These are phyloP conservation scores for Syngnathus typhle DNA, from an alignment of 2,113 vertebrate species.

Conservation along the genomic window DNA sequence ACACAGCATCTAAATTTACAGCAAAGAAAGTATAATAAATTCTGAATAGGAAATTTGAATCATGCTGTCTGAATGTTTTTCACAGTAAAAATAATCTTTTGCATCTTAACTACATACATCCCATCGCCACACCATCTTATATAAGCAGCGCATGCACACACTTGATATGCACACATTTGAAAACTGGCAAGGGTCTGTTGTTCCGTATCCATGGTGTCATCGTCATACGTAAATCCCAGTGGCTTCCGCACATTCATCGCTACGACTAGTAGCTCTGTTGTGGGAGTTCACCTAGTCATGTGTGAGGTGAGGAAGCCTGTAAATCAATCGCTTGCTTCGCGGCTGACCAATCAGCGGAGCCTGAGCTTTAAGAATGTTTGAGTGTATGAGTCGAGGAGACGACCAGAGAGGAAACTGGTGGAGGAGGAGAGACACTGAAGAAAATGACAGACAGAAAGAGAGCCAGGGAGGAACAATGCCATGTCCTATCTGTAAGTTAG, in stretches of 20 bases:
- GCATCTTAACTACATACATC: background rate
- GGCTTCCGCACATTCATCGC: slow-evolving; percentile 34
- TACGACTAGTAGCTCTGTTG: slow-evolving; percentile 9
- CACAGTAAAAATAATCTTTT: background rate
- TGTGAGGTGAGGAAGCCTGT: slow-evolving; percentile 50
- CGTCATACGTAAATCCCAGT: slow-evolving; percentile 16
- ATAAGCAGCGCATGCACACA: slow-evolving; percentile 6
- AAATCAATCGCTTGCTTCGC: slow-evolving; percentile 46
- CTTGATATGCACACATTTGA: slow-evolving; percentile 15
- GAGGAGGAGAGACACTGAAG: slow-evolving; percentile 22
- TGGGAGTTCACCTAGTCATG: slow-evolving; percentile 52
- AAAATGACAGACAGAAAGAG: slow-evolving; percentile 59
- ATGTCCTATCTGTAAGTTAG: slow-evolving; percentile 54
- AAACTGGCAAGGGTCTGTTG: slow-evolving; percentile 15
- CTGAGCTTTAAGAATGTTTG: slow-evolving; percentile 29
- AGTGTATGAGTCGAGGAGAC: slow-evolving; percentile 31
- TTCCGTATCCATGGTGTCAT: slow-evolving; percentile 17
- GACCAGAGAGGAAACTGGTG: slow-evolving; percentile 32
- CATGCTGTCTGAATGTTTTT: background rate
- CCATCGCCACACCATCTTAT: background rate
- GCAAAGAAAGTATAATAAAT: no score
- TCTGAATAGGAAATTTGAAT: no score
- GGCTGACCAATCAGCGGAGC: slow-evolving; percentile 51
- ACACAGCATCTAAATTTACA: no score
- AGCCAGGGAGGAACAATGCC: slow-evolving; percentile 54